Conservation (phyloP, 2,888 invertebrate genomes). For the Stenichneumon culpator region DNA sequence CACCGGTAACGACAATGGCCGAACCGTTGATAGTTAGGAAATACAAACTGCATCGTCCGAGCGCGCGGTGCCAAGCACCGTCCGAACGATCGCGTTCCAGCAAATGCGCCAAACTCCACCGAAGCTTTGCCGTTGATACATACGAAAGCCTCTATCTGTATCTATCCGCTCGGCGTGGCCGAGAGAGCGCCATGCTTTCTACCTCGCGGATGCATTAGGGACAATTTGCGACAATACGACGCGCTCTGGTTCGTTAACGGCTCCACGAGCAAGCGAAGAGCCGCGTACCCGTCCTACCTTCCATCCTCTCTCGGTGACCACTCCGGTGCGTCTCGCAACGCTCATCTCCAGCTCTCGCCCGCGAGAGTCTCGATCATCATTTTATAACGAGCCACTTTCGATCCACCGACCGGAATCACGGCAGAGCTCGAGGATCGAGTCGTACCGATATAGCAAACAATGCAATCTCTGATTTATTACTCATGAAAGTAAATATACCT, state of each 20-base stretch:
- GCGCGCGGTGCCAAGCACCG: conserved; percentile 72
- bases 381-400: conserved; percentile 67
- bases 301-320: conserved; percentile 1
- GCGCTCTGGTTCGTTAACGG: conserved; percentile 81
- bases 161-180: conserved; percentile 8
- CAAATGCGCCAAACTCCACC: conserved; percentile 47
- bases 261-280: conserved; percentile 51
- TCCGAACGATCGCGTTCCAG: conserved; percentile 58
- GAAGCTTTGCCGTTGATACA: conserved; percentile 33
- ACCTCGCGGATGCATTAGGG: conserved; percentile 77
- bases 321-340: conserved; percentile 3
- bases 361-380: conserved; percentile 68
- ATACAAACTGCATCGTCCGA: conserved; percentile 60
- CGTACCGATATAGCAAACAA: conserved; percentile 49
- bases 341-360: conserved; percentile 16
- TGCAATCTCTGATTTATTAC: conserved; percentile 32
- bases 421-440: conserved; percentile 42
- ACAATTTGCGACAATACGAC: conserved; percentile 81
- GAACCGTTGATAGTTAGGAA: conserved; percentile 71
- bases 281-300: conserved; percentile 37
- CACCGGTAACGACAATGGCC: conserved; percentile 70
- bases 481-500: neutral
- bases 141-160: conserved; percentile 20
- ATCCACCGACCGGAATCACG: conserved; percentile 53
- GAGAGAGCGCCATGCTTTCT: conserved; percentile 79